These are phyloP conservation scores for Coreius guichenoti DNA, from an alignment of 2,797 vertebrate genomes.

Conservation along the genomic window DNA sequence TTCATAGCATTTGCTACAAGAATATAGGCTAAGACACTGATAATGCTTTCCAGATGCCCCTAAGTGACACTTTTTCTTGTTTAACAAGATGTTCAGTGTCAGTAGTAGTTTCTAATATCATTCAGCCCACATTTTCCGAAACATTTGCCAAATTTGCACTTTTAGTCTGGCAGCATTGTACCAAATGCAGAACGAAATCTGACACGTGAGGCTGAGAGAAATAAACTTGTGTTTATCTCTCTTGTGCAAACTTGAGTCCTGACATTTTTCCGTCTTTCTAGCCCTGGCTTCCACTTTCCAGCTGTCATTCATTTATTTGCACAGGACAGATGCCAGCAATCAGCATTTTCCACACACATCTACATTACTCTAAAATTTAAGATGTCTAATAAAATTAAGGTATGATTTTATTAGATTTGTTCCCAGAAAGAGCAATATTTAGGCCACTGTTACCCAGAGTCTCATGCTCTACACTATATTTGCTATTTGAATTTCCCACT, in stretches of 20 bases:
- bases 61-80: slow-evolving; percentile 30
- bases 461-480: slow-evolving; percentile 17
- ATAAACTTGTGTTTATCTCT: slow-evolving; percentile 29
- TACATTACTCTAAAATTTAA: slow-evolving; percentile 8
- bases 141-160: slow-evolving; percentile 30
- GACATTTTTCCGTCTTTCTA: slow-evolving; percentile 27
- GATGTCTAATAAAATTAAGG: slow-evolving; percentile 10
- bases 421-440: slow-evolving; percentile 25
- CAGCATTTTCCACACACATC: slow-evolving; percentile 27
- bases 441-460: neutral
- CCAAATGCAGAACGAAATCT: neutral
- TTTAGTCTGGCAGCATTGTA: slow-evolving; percentile 42
- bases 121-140: slow-evolving; percentile 22
- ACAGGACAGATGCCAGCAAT: slow-evolving; percentile 21
- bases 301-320: slow-evolving; percentile 36
- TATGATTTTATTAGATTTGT: slow-evolving; percentile 25
- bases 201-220: slow-evolving; percentile 25
- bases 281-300: slow-evolving; percentile 5
- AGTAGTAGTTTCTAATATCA: slow-evolving; percentile 19
- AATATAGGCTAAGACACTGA: neutral
- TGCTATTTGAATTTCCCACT: slow-evolving; percentile 36
- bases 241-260: slow-evolving; percentile 24
- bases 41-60: neutral
- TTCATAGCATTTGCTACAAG: neutral
- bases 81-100: slow-evolving; percentile 46